Evolutionary conservation across 2,888 invertebrate species (phyloP).

Genomic region (Atherix ibis): DNA sequence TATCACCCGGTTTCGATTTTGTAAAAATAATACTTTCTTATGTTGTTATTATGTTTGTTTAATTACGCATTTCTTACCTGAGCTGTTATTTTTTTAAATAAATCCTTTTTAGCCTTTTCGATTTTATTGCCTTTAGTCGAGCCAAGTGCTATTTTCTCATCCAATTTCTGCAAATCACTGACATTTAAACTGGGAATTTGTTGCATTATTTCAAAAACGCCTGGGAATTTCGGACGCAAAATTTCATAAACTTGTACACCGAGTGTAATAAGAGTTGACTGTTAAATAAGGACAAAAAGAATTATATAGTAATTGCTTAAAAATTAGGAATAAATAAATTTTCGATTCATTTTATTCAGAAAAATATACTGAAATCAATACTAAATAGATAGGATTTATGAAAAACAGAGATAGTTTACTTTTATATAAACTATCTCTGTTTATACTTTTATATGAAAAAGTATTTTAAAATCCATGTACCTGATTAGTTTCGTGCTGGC

Average conservation of each 20-base stretch:
- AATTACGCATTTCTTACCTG: conserved; percentile 37
- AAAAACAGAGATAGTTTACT: no score
- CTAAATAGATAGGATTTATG: no score
- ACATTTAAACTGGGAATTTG: conserved; percentile 71
- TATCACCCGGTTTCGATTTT: no score
- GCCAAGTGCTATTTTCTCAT: conserved; percentile 58
- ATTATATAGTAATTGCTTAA: not conserved
- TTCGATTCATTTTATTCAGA: no score
- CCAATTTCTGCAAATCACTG: conserved; percentile 66
- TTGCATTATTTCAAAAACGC: conserved; percentile 46
- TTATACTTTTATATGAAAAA: no score
- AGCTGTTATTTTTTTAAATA: conserved; percentile 76
- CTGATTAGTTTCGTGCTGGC: conserved; percentile 81
- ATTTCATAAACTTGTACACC: conserved; percentile 77
- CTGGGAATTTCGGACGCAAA: conserved; percentile 59
- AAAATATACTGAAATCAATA: no score
- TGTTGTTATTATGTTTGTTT: not conserved
- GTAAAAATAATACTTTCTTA: no score
- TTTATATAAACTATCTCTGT: no score
- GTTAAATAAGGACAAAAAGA: conserved; percentile 1
- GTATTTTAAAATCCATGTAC: conserved; percentile 29
- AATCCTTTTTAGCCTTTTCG: conserved; percentile 79
- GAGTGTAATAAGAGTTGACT: conserved; percentile 48
- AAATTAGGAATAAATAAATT: no score
- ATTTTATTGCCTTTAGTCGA: conserved; percentile 60